phyloP scores from a whole-genome alignment of 2,113 vertebrate species.

The Psittacara wagleri region DNA sequence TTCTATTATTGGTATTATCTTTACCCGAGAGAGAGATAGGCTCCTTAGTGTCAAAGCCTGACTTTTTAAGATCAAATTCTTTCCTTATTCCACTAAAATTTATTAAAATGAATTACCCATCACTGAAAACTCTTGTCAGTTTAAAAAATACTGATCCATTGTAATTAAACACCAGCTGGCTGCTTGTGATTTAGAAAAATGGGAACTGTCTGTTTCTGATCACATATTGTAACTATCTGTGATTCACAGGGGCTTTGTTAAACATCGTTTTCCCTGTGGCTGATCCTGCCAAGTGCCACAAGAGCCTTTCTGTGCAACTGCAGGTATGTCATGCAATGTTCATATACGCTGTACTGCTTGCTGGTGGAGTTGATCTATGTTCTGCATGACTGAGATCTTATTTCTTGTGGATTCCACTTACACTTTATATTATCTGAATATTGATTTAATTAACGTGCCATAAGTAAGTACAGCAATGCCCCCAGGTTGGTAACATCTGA shows the following conservation, averaged over 20 bases:
- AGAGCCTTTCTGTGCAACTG: not conserved
- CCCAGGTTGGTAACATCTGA: not conserved
- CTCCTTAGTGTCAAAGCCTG: not conserved
- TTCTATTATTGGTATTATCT: not conserved
- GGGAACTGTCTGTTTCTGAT: not conserved
- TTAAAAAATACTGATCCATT: not conserved
- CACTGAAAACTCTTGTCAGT: not conserved
- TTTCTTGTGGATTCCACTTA: not conserved
- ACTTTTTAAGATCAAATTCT: not conserved
- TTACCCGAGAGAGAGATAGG: not conserved
- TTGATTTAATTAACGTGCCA: conserved; percentile 1
- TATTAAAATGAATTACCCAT: not conserved
- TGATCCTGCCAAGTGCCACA: not conserved
- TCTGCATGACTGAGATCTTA: not conserved
- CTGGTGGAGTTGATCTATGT: not conserved
- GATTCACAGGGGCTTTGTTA: not conserved
- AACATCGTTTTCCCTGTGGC: not conserved
- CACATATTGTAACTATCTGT: not conserved
- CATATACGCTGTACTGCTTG: not conserved
- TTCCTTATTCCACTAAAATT: not conserved
- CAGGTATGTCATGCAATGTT: not conserved
- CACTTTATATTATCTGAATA: not conserved
- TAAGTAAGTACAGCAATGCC: not conserved
- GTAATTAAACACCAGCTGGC: conserved; percentile 1
- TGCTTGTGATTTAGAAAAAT: conserved; percentile 5